Evolutionary conservation across 92 coral and sea anemone genomes (phyloP).

Genomic region (Palythoa grandiflora): DNA sequence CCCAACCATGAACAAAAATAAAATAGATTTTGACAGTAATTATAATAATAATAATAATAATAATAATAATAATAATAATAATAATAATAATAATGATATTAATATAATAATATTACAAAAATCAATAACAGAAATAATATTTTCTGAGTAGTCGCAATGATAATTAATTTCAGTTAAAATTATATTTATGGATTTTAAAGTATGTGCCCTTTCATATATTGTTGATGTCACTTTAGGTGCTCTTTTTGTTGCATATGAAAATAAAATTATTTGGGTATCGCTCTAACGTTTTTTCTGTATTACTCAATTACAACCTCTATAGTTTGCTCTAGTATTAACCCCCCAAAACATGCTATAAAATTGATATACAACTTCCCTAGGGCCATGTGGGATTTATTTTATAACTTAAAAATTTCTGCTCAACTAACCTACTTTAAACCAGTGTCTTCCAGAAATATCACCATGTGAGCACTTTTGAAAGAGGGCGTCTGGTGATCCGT

Average conservation of each 20-base stretch:
- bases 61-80: too few species aligned
- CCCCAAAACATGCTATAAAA: background rate
- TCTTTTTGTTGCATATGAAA: background rate
- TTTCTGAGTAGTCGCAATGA: too few species aligned
- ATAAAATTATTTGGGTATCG: background rate
- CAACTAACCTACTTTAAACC: conserved; percentile 1
- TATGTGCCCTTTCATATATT: too few species aligned
- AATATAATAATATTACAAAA: too few species aligned
- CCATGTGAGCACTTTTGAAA: conserved; percentile 47
- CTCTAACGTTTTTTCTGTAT: background rate
- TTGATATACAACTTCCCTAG: background rate
- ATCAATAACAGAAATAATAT: too few species aligned
- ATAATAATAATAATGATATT: too few species aligned
- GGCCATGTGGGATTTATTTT: background rate
- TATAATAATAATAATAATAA: too few species aligned
- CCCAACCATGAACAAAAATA: too few species aligned
- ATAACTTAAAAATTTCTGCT: background rate
- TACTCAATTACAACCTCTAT: background rate
- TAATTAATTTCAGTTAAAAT: too few species aligned
- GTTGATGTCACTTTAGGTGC: background rate
- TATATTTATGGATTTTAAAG: too few species aligned
- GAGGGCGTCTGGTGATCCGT: conserved; percentile 32
- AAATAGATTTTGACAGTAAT: too few species aligned
- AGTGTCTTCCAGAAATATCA: background rate
- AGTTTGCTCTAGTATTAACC: background rate